phyloP scores from a whole-genome alignment of 2,888 invertebrate genomes.

The Temnothorax unifasciatus region DNA sequence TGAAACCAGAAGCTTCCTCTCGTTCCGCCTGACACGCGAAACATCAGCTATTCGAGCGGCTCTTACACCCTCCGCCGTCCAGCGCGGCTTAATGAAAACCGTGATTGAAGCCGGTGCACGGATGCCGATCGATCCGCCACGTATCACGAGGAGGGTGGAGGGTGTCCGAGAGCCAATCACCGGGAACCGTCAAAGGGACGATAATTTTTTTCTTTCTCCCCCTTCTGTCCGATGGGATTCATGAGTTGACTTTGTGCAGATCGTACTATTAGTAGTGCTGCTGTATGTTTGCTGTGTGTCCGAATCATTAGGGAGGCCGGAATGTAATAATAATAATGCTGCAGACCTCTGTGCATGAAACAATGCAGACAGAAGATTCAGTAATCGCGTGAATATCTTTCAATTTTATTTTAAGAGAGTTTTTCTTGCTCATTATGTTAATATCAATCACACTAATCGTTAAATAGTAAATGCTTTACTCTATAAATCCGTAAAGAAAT shows the following conservation, averaged over 20 bases:
- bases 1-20: constrained; percentile 42
- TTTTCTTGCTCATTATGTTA: neutral
- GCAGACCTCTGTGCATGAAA: too few relatives aligned
- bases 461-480: neutral
- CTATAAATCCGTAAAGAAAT: neutral
- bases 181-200: constrained; percentile 64
- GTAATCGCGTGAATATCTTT: neutral
- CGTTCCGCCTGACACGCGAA: constrained; percentile 52
- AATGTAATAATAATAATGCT: constrained; percentile 39
- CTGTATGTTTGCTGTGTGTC: constrained; percentile 23
- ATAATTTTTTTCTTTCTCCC: constrained; percentile 66
- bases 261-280: constrained; percentile 47
- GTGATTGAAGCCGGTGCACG: constrained; percentile 80
- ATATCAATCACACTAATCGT: neutral
- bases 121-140: constrained; percentile 77
- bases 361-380: too few relatives aligned
- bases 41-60: constrained; percentile 63
- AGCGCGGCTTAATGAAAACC: constrained; percentile 81
- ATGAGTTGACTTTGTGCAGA: constrained; percentile 71
- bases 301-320: constrained; percentile 5
- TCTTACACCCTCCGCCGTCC: constrained; percentile 63
- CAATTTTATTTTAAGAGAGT: neutral
- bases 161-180: constrained; percentile 81
- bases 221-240: constrained; percentile 72
- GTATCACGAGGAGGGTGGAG: constrained; percentile 77